Base-by-base conservation (phyloP, 2,113 vertebrate species). In the Pachypanchax playfairii region DNA sequence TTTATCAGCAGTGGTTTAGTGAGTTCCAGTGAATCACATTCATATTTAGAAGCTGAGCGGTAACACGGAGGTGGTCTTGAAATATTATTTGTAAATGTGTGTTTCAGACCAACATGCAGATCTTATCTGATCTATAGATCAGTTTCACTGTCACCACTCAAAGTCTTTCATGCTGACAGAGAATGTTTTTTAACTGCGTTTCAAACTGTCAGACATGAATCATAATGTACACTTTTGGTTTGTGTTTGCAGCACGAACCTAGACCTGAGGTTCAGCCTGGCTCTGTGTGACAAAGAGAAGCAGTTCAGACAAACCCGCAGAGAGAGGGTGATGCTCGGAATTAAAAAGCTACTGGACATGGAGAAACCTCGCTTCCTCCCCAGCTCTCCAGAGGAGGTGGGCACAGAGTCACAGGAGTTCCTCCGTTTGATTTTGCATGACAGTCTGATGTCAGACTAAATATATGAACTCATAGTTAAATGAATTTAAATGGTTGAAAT, bases 251-350 rank as follows among this genome's bases (percentile, higher is more conserved):
- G 97, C 42, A 95, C 94, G 26, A 93, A 93, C 0, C 92, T 93
- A 0, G 97, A 99, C 65, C 90, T 99, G 29, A 93, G 96, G 11
- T 99, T 98, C 82, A 98, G 94, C 66, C 94, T 95, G 91, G 93
- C 94, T 1, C 79, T 98, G 46, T 98, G 97, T 41, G 93, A 96
- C 5, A 92, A 96, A 73, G 97, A 99, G 86, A 98, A 97, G 76
- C 52, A 56, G 12, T 99, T 94, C 84, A 88, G 95, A 49, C 93
- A 95, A 5, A 92, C 89, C 31, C 90, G 97, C 8, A 91, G 92
- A 25, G 93, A 94, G 10, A 88, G 86, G 28, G 93, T 96, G 65
- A 92, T 94, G 90, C 90, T 93, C 25, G 95, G 90, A 51, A 95
- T 99, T 82, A 96, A 90, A 82, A 92, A 93, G 11, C 91, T 99